These are phyloP conservation scores for Podocnemis expansa DNA, from an alignment of 2,113 vertebrate genomes.

Conservation along the genomic window DNA sequence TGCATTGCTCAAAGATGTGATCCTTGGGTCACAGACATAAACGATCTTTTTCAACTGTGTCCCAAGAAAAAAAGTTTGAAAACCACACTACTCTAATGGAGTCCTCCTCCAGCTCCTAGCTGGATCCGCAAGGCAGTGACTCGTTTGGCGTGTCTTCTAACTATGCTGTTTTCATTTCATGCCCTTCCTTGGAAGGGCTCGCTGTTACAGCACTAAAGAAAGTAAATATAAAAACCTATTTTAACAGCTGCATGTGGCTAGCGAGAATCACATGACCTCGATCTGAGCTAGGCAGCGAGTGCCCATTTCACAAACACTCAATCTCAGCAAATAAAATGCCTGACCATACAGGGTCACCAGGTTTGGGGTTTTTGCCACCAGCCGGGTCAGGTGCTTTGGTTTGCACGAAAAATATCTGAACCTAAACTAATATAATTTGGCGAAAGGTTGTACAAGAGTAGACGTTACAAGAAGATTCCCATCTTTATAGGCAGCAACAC, in stretches of 20 bases:
- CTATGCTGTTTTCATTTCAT: neutral
- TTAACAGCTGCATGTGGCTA: neutral
- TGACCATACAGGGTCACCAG: no score
- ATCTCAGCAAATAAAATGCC: neutral
- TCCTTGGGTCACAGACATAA: no score
- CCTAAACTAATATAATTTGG: neutral
- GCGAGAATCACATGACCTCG: rapidly evolving
- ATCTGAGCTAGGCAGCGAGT: neutral
- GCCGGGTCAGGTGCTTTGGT: no score
- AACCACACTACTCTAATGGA: no score
- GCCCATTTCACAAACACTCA: neutral
- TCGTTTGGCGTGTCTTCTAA: neutral
- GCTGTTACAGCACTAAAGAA: neutral
- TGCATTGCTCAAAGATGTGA: no score
- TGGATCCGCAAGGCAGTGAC: neutral
- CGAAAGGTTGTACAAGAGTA: neutral
- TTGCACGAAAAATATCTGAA: neutral
- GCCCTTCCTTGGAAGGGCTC: neutral
- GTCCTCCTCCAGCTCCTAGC: no score
- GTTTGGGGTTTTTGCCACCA: no score
- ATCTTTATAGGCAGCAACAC: neutral
- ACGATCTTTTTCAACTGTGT: no score
- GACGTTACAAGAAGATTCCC: neutral
- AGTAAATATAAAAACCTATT: neutral
- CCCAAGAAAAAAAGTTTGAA: no score